These are phyloP conservation scores for Baryphthengus martii DNA, from an alignment of 2,113 vertebrate genomes.

Conservation along the genomic window DNA sequence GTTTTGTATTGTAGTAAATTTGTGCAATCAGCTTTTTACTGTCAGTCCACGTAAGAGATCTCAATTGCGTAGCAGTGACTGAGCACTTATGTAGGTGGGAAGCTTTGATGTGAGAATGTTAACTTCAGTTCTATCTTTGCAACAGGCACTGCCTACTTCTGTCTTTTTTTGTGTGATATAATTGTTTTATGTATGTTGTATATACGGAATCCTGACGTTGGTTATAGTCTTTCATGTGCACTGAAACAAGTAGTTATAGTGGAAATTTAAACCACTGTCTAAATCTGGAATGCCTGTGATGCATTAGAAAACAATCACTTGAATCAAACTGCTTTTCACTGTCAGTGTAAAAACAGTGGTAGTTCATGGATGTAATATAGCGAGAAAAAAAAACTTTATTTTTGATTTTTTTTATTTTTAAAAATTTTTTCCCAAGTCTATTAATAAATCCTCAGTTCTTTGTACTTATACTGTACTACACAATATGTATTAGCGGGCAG, in stretches of 20 bases:
- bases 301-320: neutral
- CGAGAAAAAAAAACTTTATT: neutral
- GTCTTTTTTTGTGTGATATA: neutral
- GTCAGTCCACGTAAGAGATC: accelerated
- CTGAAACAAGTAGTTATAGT: neutral
- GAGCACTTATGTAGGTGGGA: neutral
- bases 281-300: neutral
- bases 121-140: neutral
- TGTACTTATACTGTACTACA: neutral
- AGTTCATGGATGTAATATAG: neutral
- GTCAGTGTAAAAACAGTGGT: neutral
- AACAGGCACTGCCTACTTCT: neutral
- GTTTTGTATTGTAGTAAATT: neutral
- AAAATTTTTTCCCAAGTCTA: neutral
- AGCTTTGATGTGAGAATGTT: neutral
- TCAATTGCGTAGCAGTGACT: neutral
- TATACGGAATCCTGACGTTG: neutral
- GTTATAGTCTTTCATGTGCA: neutral
- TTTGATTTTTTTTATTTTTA: neutral
- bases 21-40: neutral
- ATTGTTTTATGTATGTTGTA: too few species aligned
- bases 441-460: neutral
- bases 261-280: neutral
- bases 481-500: neutral
- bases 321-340: neutral